Evolutionary conservation across 2,113 vertebrate genomes (phyloP).

Genomic region (Gallinago jamesoni): DNA sequence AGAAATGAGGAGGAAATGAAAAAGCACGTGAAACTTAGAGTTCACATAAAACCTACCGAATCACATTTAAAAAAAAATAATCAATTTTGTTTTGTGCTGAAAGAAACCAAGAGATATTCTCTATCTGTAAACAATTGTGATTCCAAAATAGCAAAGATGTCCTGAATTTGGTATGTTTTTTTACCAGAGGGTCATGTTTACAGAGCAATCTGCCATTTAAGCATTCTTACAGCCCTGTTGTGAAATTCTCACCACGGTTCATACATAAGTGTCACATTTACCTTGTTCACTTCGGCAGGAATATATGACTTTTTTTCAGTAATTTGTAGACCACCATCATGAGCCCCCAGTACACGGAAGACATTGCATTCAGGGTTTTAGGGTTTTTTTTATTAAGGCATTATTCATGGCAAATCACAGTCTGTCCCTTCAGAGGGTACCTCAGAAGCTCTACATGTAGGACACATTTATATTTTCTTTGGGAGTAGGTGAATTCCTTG

Average conservation of each 20-base stretch:
- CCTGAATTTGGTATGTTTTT: background rate
- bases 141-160: background rate
- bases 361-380: background rate
- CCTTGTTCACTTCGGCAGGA: background rate
- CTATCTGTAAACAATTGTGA: background rate
- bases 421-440: background rate
- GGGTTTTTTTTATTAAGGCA: background rate
- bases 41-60: background rate
- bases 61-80: background rate
- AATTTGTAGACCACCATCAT: background rate
- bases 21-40: background rate
- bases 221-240: background rate
- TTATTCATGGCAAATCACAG: background rate
- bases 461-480: background rate
- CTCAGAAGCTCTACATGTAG: background rate
- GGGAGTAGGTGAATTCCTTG: background rate
- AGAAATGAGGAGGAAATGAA: background rate
- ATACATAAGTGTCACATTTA: background rate
- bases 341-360: background rate
- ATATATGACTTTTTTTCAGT: background rate
- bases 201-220: background rate
- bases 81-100: background rate
- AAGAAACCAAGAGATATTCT: background rate
- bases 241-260: conserved; percentile 11
- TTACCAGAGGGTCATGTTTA: background rate